A percentile compares a stretch with the other conserved stretches of the same genome.
These are phyloP conservation scores for Agrotis puta DNA, from an alignment of 2,888 invertebrate species.

Conservation along the genomic window DNA sequence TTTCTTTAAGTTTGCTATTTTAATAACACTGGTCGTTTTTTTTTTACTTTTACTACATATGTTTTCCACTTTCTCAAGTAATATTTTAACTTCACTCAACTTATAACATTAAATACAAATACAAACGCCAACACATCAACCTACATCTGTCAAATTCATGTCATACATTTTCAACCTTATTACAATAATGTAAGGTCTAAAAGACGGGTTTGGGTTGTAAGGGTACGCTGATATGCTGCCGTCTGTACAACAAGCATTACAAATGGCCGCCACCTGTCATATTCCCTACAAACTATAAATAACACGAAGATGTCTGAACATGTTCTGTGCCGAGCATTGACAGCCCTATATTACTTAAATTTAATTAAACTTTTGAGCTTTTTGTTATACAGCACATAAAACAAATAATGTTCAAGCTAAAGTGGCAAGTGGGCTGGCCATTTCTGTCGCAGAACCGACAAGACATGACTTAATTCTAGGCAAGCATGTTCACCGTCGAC, in stretches of 20 bases:
- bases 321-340: not conserved
- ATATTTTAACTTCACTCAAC: not conserved
- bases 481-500: too few relatives aligned
- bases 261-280: constrained; percentile 25
- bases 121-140: too few relatives aligned
- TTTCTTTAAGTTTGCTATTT: not conserved
- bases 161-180: too few relatives aligned
- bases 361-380: not conserved
- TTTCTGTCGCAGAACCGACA: too few relatives aligned
- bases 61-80: not conserved
- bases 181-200: too few relatives aligned
- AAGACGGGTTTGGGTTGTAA: too few relatives aligned
- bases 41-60: too few relatives aligned
- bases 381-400: not conserved
- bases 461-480: too few relatives aligned
- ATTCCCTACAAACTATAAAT: constrained; percentile 2
- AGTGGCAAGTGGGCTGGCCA: too few relatives aligned
- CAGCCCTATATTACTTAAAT: constrained; percentile 4
- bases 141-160: too few relatives aligned
- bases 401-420: too few relatives aligned
- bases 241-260: constrained; percentile 13
- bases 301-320: constrained; percentile 2
- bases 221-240: too few relatives aligned
- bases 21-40: not conserved
- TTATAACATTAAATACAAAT: not conserved